Evolutionary conservation across 2,797 vertebrate species (phyloP), one percentile per base, ranked within the genome.

Genomic region (Neosalanx taihuensis): DNA sequence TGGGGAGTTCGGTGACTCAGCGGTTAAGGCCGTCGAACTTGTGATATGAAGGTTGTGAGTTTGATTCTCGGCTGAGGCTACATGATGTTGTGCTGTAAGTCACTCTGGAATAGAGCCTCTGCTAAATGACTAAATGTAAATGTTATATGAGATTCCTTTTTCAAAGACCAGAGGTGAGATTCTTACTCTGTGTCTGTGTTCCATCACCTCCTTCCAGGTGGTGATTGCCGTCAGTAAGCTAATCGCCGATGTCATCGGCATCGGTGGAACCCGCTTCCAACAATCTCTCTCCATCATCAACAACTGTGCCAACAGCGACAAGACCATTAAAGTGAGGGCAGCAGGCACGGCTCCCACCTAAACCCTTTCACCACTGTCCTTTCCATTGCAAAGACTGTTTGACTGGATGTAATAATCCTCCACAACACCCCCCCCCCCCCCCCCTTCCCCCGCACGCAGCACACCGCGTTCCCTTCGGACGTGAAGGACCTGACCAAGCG

Each of bases 221-320:
- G 96, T 99, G 41, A 99, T 99, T 64, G 97, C 98, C 0, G 98
- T 99, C 70, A 99, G 98, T 90, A 97, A 99, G 89, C 89, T 99
- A 88, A 99, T 99, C 30, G 97, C 98, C 29, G 98, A 99, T 67
- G 97, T 99, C 71, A 95, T 98, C 26, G 96, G 96, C 62, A 99
- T 99, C 1, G 97, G 97, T 20, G 96, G 98, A 26, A 98, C 96
- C 6, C 93, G 97, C 29, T 99, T 99, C 89, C 98, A 99, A 86
- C 97, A 98, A 76, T 99, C 97, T 17, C 93, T 99, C 41, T 98
- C 98, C 64, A 96, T 99, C 84, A 96, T 99, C 83, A 99, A 99
- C 88, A 99, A 98, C 86, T 99, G 96, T 82, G 97, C 98, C 90
- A 99, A 99, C 87, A 96, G 93, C 0, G 98, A 99, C 90, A 95